These are phyloP conservation scores for Bombyx huttoni DNA, from an alignment of 2,888 invertebrate genomes.

Conservation along the genomic window DNA sequence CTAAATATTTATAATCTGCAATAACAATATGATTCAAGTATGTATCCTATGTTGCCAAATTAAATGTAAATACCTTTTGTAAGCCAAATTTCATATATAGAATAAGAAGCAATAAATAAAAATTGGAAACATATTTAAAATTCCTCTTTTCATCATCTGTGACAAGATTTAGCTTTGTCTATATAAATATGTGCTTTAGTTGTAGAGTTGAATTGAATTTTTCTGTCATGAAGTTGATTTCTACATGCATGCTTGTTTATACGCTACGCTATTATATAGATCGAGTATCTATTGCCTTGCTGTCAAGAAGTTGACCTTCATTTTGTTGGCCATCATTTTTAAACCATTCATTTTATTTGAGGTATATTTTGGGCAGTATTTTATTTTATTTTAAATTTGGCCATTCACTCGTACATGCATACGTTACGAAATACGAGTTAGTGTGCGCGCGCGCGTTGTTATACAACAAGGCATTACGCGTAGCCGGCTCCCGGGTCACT, in stretches of 20 bases:
- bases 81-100: too few species aligned
- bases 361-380: conserved; percentile 65
- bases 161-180: background rate
- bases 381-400: conserved; percentile 55
- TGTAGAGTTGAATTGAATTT: conserved; percentile 11
- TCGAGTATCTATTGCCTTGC: conserved; percentile 72
- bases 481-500: conserved; percentile 65
- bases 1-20: too few species aligned
- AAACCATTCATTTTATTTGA: conserved; percentile 71
- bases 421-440: conserved; percentile 50
- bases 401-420: conserved; percentile 46
- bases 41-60: too few species aligned
- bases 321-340: conserved; percentile 91
- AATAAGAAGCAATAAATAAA: too few species aligned
- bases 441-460: conserved; percentile 56
- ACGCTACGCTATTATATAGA: conserved; percentile 63
- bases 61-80: too few species aligned
- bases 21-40: too few species aligned
- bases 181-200: conserved; percentile 1
- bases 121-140: too few species aligned
- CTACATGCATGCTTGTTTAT: conserved; percentile 65
- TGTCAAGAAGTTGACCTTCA: conserved; percentile 97
- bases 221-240: conserved; percentile 31
- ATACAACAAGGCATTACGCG: conserved; percentile 62
- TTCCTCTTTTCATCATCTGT: too few species aligned